A percentile compares a stretch with the other conserved stretches of the same genome.
Evolutionary conservation across 1,140 invertebrate genomes (phyloP).

Genomic region (Brachystomella parvula): DNA sequence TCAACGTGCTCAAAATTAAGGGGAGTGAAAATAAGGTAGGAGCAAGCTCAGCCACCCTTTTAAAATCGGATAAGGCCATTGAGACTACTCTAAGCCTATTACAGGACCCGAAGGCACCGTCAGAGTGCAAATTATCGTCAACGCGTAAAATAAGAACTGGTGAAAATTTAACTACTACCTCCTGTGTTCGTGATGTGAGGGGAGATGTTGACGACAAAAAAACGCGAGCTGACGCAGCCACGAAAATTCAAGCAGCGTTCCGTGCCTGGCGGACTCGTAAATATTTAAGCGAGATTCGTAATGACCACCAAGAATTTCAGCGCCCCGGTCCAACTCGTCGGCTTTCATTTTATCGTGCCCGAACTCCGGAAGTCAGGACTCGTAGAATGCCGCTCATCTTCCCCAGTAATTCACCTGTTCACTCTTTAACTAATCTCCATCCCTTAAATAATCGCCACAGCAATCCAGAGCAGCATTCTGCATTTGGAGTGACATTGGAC

Average conservation of each 20-base stretch:
- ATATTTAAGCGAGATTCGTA: not conserved
- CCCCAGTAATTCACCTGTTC: not conserved
- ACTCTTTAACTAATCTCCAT: not conserved
- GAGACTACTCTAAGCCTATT: not conserved
- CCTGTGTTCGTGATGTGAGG: not conserved
- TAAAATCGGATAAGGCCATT: not conserved
- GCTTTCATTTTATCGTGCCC: not conserved
- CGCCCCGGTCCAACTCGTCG: not conserved
- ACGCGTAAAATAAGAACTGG: not conserved
- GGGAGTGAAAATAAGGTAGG: not conserved
- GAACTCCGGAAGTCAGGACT: not conserved
- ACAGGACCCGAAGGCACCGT: not conserved
- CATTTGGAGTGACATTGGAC: not conserved
- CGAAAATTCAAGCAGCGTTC: not conserved
- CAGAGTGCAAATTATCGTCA: not conserved
- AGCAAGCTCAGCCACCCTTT: not conserved
- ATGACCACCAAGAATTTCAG: not conserved
- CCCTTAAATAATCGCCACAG: not conserved
- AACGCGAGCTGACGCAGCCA: not conserved
- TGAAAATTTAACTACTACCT: not conserved
- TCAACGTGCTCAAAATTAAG: not conserved
- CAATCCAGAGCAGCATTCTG: not conserved
- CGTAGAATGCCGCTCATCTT: not conserved
- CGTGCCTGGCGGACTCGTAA: not conserved
- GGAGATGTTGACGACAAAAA: not conserved